Evolutionary conservation across 2,113 vertebrate genomes (phyloP).

Genomic region (Choloepus hoffmanni): DNA sequence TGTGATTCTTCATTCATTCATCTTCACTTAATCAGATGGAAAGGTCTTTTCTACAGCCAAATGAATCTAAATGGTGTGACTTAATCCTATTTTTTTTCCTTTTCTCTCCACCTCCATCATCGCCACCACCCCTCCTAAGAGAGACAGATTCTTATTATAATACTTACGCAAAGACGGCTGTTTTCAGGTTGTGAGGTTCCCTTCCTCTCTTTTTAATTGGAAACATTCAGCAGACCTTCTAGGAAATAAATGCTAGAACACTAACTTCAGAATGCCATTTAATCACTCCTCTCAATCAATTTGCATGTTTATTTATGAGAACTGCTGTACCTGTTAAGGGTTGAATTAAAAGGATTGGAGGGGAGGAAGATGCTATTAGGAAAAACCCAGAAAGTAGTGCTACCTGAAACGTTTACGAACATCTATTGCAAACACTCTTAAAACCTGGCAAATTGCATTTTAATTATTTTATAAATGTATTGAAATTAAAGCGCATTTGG

Average conservation of each 20-base stretch:
- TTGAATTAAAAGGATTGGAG: conserved; percentile 71
- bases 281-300: conserved; percentile 73
- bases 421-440: conserved; percentile 69
- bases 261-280: conserved; percentile 65
- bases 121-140: neutral
- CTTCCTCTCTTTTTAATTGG: conserved; percentile 38
- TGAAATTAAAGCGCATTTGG: conserved; percentile 79
- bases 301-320: conserved; percentile 77
- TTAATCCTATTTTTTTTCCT: conserved; percentile 17
- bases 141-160: neutral
- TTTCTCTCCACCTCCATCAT: neutral
- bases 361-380: conserved; percentile 55
- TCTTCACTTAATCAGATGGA: conserved; percentile 72
- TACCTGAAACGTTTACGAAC: conserved; percentile 77
- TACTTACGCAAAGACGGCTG: neutral
- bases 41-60: conserved; percentile 65
- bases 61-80: neutral
- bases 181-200: neutral
- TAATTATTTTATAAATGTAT: conserved; percentile 80
- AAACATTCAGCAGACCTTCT: conserved; percentile 65
- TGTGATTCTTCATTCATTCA: conserved; percentile 69
- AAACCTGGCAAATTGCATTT: conserved; percentile 75
- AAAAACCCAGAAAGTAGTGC: conserved; percentile 55
- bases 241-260: conserved; percentile 63
- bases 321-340: conserved; percentile 59